A percentile compares a stretch with the other conserved stretches of the same genome.
These are phyloP conservation scores for Poeciliopsis turneri DNA, from an alignment of 2,797 vertebrate genomes.

Conservation along the genomic window DNA sequence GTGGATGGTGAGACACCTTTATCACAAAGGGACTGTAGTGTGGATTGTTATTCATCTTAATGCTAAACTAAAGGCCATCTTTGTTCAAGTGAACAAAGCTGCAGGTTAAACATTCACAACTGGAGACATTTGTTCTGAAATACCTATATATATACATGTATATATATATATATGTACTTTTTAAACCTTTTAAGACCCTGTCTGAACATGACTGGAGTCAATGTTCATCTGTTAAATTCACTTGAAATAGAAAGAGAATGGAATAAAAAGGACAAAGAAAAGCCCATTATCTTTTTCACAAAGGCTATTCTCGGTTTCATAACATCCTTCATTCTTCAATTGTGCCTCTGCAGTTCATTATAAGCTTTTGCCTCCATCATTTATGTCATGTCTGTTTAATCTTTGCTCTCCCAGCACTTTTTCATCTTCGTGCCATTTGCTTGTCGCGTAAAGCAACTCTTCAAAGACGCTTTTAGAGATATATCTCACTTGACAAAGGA, in stretches of 20 bases:
- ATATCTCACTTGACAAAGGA: conserved; percentile 24
- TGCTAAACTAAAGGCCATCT: not conserved
- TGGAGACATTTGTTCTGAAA: not conserved
- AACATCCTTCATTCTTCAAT: not conserved
- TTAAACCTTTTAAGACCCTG: not conserved
- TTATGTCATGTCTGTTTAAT: conserved; percentile 1
- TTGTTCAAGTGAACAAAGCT: not conserved
- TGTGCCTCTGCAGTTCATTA: not conserved
- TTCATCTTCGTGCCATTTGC: conserved; percentile 1
- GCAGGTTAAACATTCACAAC: conserved; percentile 2
- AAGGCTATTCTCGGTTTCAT: not conserved
- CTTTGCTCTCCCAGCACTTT: not conserved
- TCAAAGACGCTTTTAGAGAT: conserved; percentile 39
- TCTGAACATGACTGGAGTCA: conserved; percentile 6
- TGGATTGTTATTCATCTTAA: not conserved
- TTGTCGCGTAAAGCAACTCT: conserved; percentile 4
- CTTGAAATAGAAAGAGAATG: not conserved
- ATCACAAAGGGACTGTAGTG: not conserved
- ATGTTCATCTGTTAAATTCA: not conserved
- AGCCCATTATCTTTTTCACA: not conserved
- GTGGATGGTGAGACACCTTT: not conserved
- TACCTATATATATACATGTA: not conserved
- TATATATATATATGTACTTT: not conserved
- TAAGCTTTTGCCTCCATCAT: not conserved
- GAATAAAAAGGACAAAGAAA: not conserved